These are phyloP conservation scores for Tauraco hartlaubi DNA, from an alignment of 2,797 vertebrate genomes.

Conservation along the genomic window DNA sequence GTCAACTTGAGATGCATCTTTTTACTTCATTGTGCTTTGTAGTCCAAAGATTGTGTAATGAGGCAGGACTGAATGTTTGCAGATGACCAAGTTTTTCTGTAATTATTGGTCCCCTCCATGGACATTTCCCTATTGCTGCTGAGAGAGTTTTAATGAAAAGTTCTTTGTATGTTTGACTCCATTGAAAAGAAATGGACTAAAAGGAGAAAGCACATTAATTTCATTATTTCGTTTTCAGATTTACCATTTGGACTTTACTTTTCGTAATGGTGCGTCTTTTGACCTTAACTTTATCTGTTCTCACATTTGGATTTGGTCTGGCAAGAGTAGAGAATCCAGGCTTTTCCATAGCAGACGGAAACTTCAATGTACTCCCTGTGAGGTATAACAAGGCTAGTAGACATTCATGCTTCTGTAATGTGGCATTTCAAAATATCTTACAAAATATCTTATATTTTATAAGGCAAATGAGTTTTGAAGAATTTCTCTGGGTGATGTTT, in stretches of 20 bases:
- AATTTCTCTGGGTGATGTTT: neutral
- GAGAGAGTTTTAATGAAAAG: neutral
- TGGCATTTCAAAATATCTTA: neutral
- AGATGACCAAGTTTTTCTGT: neutral
- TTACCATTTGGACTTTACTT: constrained; percentile 88
- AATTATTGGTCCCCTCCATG: neutral
- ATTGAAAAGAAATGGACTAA: neutral
- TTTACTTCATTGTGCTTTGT: neutral
- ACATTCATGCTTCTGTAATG: neutral
- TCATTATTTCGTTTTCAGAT: constrained; percentile 72
- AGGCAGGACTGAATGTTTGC: neutral
- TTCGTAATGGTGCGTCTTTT: constrained; percentile 88
- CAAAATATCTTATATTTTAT: neutral
- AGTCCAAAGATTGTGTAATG: neutral
- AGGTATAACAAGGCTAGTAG: constrained; percentile 73
- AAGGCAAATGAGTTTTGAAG: neutral
- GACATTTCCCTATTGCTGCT: neutral
- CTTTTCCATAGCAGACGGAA: constrained; percentile 85
- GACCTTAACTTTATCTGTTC: constrained; percentile 88
- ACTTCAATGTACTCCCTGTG: constrained; percentile 87
- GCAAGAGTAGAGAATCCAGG: constrained; percentile 85
- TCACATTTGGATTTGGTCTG: constrained; percentile 88
- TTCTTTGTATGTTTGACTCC: neutral
- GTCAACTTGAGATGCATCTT: neutral
- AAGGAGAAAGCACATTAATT: neutral